phyloP scores from a whole-genome alignment of 2,113 vertebrate species.

The Mastomys coucha region DNA sequence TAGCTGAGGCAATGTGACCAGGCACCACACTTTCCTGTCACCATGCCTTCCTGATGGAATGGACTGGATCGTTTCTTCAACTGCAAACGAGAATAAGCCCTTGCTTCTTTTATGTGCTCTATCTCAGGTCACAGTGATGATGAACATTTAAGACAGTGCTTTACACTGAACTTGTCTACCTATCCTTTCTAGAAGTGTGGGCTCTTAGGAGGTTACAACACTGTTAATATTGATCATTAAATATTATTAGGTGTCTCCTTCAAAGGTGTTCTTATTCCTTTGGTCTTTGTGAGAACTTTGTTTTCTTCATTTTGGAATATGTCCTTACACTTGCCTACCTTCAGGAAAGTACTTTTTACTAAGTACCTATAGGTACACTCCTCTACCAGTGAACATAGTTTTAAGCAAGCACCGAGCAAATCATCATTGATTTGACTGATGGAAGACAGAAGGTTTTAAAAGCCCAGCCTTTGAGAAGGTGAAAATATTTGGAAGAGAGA shows the following conservation, averaged over 20 bases:
- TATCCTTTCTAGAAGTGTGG: slow-evolving; percentile 19
- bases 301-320: background rate
- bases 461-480: slow-evolving; percentile 41
- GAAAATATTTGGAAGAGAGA: slow-evolving; percentile 44
- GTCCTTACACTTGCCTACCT: background rate
- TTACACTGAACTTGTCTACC: background rate
- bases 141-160: background rate
- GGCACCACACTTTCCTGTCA: background rate
- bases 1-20: no score
- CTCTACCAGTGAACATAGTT: slow-evolving; percentile 40
- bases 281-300: background rate
- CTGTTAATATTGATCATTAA: background rate
- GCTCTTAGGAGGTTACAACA: background rate
- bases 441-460: slow-evolving; percentile 51
- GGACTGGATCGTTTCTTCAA: background rate
- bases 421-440: slow-evolving; percentile 43
- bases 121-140: background rate
- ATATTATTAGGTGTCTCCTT: background rate
- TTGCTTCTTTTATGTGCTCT: no score
- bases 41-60: background rate
- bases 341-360: background rate
- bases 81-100: background rate
- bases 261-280: background rate
- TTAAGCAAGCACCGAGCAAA: slow-evolving; percentile 37
- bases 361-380: background rate